These are phyloP conservation scores for Zenarchopterus dispar DNA, from an alignment of 2,797 vertebrate species.

Conservation along the genomic window DNA sequence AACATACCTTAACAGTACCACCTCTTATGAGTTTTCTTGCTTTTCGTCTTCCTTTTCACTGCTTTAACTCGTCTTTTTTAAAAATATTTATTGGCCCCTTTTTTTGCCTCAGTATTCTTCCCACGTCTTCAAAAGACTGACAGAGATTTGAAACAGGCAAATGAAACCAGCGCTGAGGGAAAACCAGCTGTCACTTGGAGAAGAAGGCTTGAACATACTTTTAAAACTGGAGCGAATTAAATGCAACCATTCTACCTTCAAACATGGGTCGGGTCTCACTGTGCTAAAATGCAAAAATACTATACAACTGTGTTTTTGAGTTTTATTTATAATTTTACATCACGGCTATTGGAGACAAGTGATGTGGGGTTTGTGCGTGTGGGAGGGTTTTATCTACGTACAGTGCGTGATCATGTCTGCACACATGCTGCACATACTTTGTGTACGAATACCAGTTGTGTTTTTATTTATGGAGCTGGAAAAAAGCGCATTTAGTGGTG, in stretches of 20 bases:
- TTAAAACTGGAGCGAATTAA: slow-evolving; percentile 78
- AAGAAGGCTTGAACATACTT: slow-evolving; percentile 60
- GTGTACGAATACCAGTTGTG: slow-evolving; percentile 53
- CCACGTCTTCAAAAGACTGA: slow-evolving; percentile 37
- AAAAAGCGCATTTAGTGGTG: slow-evolving; percentile 62
- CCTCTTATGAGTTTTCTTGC: slow-evolving; percentile 23
- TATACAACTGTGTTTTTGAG: slow-evolving; percentile 30
- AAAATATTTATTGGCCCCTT: slow-evolving; percentile 18
- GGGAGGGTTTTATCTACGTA: slow-evolving; percentile 54
- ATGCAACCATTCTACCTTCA: slow-evolving; percentile 93
- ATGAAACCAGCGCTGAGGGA: slow-evolving; percentile 49
- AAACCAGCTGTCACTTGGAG: slow-evolving; percentile 44
- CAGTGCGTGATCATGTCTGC: slow-evolving; percentile 50
- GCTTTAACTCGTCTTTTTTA: slow-evolving; percentile 38
- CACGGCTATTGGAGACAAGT: slow-evolving; percentile 40
- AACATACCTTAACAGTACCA: slow-evolving; percentile 63
- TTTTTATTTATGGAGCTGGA: slow-evolving; percentile 73
- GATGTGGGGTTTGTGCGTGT: slow-evolving; percentile 41
- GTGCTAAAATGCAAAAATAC: slow-evolving; percentile 84
- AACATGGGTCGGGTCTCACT: slow-evolving; percentile 88
- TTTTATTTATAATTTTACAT: slow-evolving; percentile 52
- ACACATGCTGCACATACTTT: slow-evolving; percentile 55
- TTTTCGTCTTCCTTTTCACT: slow-evolving; percentile 50
- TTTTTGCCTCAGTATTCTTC: slow-evolving; percentile 36
- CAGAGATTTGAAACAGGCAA: slow-evolving; percentile 20